These are phyloP conservation scores for Anabas testudineus DNA, from an alignment of 2,797 vertebrate genomes.

Conservation along the genomic window DNA sequence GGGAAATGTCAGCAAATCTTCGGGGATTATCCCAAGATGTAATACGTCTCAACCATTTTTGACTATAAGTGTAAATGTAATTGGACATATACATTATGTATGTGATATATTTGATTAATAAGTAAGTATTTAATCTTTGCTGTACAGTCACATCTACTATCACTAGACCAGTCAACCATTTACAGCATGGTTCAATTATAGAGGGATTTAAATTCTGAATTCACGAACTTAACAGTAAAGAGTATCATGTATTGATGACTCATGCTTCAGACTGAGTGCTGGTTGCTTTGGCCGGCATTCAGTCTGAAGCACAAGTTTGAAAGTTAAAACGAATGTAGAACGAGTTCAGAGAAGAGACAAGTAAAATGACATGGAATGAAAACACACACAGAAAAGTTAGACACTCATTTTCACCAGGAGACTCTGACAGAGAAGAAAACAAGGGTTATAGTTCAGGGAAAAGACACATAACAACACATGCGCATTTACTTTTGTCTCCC, in stretches of 20 bases:
- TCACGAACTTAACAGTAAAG: neutral
- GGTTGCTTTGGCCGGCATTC: no score
- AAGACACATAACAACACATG: no score
- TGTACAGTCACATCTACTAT: neutral
- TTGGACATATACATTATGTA: neutral
- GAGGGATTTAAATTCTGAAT: constrained; percentile 10
- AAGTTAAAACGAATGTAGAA: constrained; percentile 22
- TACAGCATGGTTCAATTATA: neutral
- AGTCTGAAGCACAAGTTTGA: no score
- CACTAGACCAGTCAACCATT: constrained; percentile 6
- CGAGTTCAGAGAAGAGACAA: neutral
- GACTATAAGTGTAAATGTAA: constrained; percentile 5
- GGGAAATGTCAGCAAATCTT: constrained; percentile 56
- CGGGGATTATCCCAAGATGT: constrained; percentile 16
- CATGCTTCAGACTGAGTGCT: constrained; percentile 7
- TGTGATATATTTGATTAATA: neutral
- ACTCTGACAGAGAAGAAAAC: no score
- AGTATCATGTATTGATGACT: constrained; percentile 4
- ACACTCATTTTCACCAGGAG: no score
- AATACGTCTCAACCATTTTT: constrained; percentile 16
- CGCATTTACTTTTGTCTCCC: neutral
- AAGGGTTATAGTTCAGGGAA: no score
- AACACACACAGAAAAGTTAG: constrained; percentile 25
- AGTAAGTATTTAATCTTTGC: neutral
- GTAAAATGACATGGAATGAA: constrained; percentile 4